Base-by-base conservation (phyloP, 2,113 vertebrate species). In the Psittacus erithacus region DNA sequence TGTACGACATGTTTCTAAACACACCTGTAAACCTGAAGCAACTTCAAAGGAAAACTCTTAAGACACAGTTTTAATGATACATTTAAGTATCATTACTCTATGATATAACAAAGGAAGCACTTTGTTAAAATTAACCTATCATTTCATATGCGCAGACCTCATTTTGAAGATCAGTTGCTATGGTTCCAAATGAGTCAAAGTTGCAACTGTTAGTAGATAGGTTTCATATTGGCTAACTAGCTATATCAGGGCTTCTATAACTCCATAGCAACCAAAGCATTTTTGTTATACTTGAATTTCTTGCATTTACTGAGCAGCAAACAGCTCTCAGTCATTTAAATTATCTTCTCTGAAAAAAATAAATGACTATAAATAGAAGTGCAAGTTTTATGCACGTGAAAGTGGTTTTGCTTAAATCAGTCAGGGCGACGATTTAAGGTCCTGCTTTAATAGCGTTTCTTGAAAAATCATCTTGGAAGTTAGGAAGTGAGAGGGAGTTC, bases 361-460 rank as follows among this genome's bases (percentile, higher is more conserved):
- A 17, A 86, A 82, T 5, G 14, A 60, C 31, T 59, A 12, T 88
- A 93, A 96, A 92, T 95, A 96, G 88, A 96, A 94, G 39, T 44
- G 15, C 25, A 84, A 82, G 67, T 55, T 97, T 87, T 25, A 23
- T 28, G 60, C 28, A 76, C 35, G 27, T 6, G 20, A 82, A 86
- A 70, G 25, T 28, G 52, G 9, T 53, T 96, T 80, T 18, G 28
- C 31, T 94, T 83, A 59, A 76, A 91, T 70, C 27, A 85, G 74
- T 75, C 14, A 50, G 69, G 29, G 83, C 88, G 79, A 94, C 38
- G 41, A 82, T 88, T 90, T 88, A 93, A 93, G 80, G 20, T 69
- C 73, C 39, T 75, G 22, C 46, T 62, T 68, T 49, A 57, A 38
- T 27, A 91, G 52, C 3, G 7, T 20, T 49, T 92, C 64, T 79